A percentile compares a stretch with the other conserved stretches of the same genome.
phyloP scores from a whole-genome alignment of 2,113 vertebrate species.

The Scytalopus superciliaris region DNA sequence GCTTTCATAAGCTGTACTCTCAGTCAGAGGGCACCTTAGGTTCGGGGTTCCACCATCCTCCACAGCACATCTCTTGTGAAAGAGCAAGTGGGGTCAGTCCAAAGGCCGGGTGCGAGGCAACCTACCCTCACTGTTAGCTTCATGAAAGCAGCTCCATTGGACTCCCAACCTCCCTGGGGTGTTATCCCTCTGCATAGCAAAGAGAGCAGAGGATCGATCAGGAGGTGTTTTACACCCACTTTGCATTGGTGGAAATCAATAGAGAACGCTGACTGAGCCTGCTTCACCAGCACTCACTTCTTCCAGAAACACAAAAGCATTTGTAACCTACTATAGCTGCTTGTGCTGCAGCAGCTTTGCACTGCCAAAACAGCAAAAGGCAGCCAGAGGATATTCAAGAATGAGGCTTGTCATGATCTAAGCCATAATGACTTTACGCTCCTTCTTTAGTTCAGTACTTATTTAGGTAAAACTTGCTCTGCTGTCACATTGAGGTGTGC shows the following conservation, averaged over 20 bases:
- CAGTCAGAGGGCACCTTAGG: neutral
- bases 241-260: neutral
- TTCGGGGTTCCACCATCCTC: neutral
- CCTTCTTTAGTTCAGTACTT: slow-evolving; percentile 10
- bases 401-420: neutral
- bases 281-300: neutral
- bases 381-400: slow-evolving; percentile 19
- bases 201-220: neutral
- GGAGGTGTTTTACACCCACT: neutral
- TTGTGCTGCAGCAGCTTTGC: neutral
- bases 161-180: neutral
- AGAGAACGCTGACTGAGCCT: neutral
- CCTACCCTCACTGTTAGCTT: neutral
- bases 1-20: neutral
- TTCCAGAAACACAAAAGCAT: neutral
- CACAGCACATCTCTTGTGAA: neutral
- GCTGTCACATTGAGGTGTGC: neutral
- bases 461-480: neutral
- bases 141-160: neutral
- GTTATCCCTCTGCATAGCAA: neutral
- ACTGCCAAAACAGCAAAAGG: neutral
- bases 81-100: neutral
- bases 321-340: neutral
- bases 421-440: slow-evolving; percentile 31
- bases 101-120: neutral